Base-by-base conservation (phyloP, 1,140 invertebrate species). In the Lucilia sericata region DNA sequence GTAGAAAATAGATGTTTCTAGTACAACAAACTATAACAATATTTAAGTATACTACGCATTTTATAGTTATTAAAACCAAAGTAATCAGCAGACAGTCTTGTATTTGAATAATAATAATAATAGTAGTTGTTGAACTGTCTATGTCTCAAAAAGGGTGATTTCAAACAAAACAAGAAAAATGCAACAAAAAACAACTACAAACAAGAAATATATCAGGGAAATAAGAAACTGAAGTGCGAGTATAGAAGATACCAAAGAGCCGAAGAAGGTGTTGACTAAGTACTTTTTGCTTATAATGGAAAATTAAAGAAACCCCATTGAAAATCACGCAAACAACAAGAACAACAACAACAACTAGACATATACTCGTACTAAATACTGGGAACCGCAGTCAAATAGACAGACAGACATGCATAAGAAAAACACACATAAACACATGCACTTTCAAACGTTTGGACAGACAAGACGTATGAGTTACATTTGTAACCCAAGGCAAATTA, bases 101-200 rank as follows among this genome's bases (percentile, higher is more conserved):
- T 55, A 42, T 55, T 55, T 55, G 51, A 12, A 55, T 55, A n/a
- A 17, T 17, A 55, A 60, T 60, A 60, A 17, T 55, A 55, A 60
- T 60, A 60, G n/a, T 70, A 70, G 65, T 70, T 70, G 65, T 70
- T 70, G 65, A 70, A 70, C 65, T 70, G 65, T 70, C 65, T 70
- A 70, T 70, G 65, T 70, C 65, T 70, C 65, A 70, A 70, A 70
- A 70, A 70, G 65, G 65, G 65, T 70, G 65, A 70, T 70, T 70
- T 70, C 65, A 70, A 70, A 70, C 21, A 21, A 21, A 21, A 25
- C 7, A 21, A 21, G 2, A 70, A 19, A 19, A 10, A 21, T 3
- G 5, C 19, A 70, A 21, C n/a, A 42, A 42, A 42, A 42, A 8
- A 42, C 42, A 8, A 8, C 42, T 42, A 42, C 10, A 42, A 42